Evolutionary conservation across 2,797 vertebrate genomes (phyloP).

Genomic region (Sebastes taczanowskii): DNA sequence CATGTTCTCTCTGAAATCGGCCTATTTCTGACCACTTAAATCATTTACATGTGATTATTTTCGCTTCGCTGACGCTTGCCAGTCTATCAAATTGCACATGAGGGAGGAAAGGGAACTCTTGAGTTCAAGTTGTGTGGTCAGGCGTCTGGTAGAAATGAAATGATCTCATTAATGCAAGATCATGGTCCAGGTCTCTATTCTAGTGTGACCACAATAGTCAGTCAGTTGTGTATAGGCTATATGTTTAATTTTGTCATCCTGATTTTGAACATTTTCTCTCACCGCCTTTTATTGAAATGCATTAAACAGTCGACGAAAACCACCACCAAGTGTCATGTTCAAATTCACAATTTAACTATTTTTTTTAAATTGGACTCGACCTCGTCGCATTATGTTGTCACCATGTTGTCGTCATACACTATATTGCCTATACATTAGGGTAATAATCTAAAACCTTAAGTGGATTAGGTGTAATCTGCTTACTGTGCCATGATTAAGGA

Average conservation of each 20-base stretch:
- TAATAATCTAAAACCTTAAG: slow-evolving; percentile 64
- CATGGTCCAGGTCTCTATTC: slow-evolving; percentile 34
- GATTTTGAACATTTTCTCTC: neutral
- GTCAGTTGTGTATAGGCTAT: slow-evolving; percentile 1
- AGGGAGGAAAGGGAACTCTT: neutral
- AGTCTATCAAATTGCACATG: slow-evolving; percentile 1
- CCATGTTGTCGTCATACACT: slow-evolving; percentile 52
- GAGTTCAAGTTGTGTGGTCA: slow-evolving; percentile 2
- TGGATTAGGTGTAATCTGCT: slow-evolving; percentile 73
- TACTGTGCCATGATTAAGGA: slow-evolving; percentile 61
- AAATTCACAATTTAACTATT: neutral
- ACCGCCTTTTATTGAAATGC: no score
- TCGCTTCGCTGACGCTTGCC: slow-evolving; percentile 21
- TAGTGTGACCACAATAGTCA: slow-evolving; percentile 38
- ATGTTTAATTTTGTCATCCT: neutral
- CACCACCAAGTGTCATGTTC: neutral
- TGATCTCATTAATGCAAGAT: slow-evolving; percentile 9
- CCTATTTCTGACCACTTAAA: slow-evolving; percentile 73
- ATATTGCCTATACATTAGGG: slow-evolving; percentile 70
- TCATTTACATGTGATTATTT: slow-evolving; percentile 79
- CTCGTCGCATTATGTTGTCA: slow-evolving; percentile 57
- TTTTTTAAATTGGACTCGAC: neutral
- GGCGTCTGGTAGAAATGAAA: slow-evolving; percentile 3
- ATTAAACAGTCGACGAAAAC: neutral
- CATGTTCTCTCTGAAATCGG: slow-evolving; percentile 66